Base-by-base conservation (phyloP, 2,797 vertebrate species). In the Microctenopoma lineatum region DNA sequence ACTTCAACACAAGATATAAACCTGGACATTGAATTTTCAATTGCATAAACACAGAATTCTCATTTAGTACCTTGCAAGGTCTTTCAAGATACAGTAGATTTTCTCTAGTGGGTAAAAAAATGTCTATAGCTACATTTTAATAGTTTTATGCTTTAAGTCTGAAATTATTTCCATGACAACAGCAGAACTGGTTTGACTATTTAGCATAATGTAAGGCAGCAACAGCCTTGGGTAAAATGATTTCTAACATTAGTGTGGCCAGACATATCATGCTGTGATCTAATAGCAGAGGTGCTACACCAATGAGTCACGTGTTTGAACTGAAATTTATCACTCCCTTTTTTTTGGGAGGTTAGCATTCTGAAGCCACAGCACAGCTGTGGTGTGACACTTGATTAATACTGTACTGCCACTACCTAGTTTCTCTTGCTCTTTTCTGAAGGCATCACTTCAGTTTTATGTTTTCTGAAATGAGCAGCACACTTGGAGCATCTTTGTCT, bases 161-260 rank as follows among this genome's bases (percentile, higher is more conserved):
- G 11, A 59, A 70, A 64, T 26, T 1, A 75, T 80, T 61, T 77
- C 70, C 55, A 44, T 66, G 44, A 63, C 59, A 73, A 42, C 64
- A 64, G 48, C 26, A 7, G 51, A 44, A 81, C 59, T 74, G 51
- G 5, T 59, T 70, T 51, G 66, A 81, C 39, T 78, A 3, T 63
- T 81, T 72, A 53, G 47, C 58, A 71, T 73, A 71, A 78, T 38
- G 25, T 64, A 53, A 70, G 58, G 67, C 72, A 77, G 51, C 39
- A 77, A 61, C 59, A 54, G 51, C 59, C 45, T 25, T 36, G 66
- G 64, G 55, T 66, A 27, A 75, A 77, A 76, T 77, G 8, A 68
- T 59, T 59, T 66, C 7, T 36, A 65, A 64, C 50, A 21, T 38
- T 39, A 46, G 54, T 53, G 67, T 52, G 55, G 66, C 44, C 39